Base-by-base conservation (phyloP, 92 coral and sea anemone genomes). In the Plumapathes pennacea region DNA sequence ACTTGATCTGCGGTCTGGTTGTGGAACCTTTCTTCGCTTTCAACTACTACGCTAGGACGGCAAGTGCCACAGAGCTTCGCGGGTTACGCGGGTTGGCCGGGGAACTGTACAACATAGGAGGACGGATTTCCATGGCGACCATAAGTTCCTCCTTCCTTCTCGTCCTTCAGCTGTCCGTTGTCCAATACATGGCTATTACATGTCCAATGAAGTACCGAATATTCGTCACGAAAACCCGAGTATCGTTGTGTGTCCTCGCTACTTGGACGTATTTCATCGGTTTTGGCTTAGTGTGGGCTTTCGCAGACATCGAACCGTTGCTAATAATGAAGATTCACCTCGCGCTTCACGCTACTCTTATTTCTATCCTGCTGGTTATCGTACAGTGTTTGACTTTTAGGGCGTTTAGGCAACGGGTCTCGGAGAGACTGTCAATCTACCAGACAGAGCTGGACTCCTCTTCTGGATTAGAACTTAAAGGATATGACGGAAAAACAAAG, bases 1-100 rank as follows among this genome's bases (percentile, higher is more conserved):
- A 88, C 54, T 61, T 88, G 14, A 27, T 77, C 17, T 81, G 89
- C 10, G 96, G 96, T 0, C 30, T 83, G 26, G 39, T 78, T 0
- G 96, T 88, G 7, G 96, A 88, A 44, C 96, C 96, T 5, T 50
- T 61, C 9, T 88, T 88, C 43, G 89, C 84, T 11, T 4, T 62
- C 13, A 55, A 50, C 36, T 82, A 54, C 37, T n/a, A 82, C 23
- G 33, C 59, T 5, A 45, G 60, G 0, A 72, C 62, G 23, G 49
- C 55, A 9, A 7, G 17, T 25, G 54, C 17, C 10, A 23, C 56
- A 7, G 46, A 32, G 10, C 24, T 54, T 2, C 41, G 25, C 17
- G 26, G 29, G n/a, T 48, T 78, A 14, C 57, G 33, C 29, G 55
- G 21, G 20, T 32, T 69, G 10, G 31, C 85, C 18, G 56, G 38